Base-by-base conservation (phyloP, 2,113 vertebrate genomes). In the Cyphomyrus plagiostoma region DNA sequence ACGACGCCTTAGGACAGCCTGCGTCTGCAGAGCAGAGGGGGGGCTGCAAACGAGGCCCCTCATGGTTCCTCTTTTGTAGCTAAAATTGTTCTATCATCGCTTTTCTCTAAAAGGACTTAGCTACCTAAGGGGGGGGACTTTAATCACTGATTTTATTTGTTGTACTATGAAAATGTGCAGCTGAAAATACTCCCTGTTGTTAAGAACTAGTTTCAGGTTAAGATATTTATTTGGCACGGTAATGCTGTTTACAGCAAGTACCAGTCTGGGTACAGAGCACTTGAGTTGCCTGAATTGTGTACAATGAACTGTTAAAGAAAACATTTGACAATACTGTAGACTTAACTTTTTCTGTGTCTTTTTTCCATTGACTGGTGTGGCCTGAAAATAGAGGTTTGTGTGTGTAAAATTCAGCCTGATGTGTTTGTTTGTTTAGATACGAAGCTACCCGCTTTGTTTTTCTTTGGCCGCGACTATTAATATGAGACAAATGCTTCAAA, bases 1-100 rank as follows among this genome's bases (percentile, higher is more conserved):
- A 94, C 95, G 95, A 93, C 90, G 95, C 95, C 94, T 95, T 93
- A 94, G 94, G 95, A 94, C 97, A 96, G 96, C 95, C 94, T 96
- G 96, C 94, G 96, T 96, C 95, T 96, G 94, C 94, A 96, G 96
- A 97, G 95, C 96, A 95, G 94, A 94, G 95, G 95, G 94, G 88
- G 77, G 90, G 90, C 91, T 30, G 10, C 92, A 93, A 92, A 93
- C 94, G 85, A 90, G 91, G 94, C 92, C 90, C 92, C 93, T 91
- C 92, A 91, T 91, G 91, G 92, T 92, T 90, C 49, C 91, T 91
- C 84, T 91, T 88, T 83, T 91, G 77, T 86, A 86, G 83, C n/a
- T 86, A 86, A 86, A 86, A 86, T 26, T 26, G 48, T 49, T 86
- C 83, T 46, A 49, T 86, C 45, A 13, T 86, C 48, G 4, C 83